phyloP scores from a whole-genome alignment of 2,888 invertebrate species.

The Campoplex nolae region DNA sequence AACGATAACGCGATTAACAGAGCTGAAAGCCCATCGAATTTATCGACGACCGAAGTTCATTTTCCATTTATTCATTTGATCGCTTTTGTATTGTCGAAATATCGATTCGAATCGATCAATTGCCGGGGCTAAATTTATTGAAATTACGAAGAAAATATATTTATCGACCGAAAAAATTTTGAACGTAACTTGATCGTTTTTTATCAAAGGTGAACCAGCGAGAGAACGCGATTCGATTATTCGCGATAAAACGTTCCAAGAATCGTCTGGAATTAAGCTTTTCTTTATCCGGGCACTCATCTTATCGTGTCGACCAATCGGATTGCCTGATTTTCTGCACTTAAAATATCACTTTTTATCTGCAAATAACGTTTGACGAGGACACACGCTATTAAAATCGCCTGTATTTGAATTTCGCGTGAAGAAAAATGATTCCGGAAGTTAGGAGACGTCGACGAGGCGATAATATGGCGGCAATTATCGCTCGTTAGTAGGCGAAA shows the following conservation, averaged over 20 bases:
- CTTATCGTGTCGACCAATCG: background rate
- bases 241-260: background rate
- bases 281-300: background rate
- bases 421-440: background rate
- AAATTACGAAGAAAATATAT: background rate
- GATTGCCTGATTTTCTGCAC: background rate
- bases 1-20: too few relatives aligned
- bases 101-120: too few relatives aligned
- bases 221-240: background rate
- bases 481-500: background rate
- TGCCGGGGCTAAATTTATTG: too few relatives aligned
- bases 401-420: background rate
- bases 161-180: background rate
- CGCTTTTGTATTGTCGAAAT: too few relatives aligned
- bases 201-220: background rate
- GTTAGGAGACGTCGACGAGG: background rate
- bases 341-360: background rate
- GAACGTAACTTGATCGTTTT: background rate
- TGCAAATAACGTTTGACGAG: background rate
- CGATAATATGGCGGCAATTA: background rate
- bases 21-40: too few relatives aligned
- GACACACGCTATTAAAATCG: background rate
- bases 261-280: background rate
- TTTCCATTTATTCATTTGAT: too few relatives aligned
- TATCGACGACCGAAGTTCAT: too few relatives aligned